Percentiles rank a stretch among this genome's conserved stretches.
Evolutionary conservation across 2,113 vertebrate genomes (phyloP).

Genomic region (Pomatorhinus ruficollis): DNA sequence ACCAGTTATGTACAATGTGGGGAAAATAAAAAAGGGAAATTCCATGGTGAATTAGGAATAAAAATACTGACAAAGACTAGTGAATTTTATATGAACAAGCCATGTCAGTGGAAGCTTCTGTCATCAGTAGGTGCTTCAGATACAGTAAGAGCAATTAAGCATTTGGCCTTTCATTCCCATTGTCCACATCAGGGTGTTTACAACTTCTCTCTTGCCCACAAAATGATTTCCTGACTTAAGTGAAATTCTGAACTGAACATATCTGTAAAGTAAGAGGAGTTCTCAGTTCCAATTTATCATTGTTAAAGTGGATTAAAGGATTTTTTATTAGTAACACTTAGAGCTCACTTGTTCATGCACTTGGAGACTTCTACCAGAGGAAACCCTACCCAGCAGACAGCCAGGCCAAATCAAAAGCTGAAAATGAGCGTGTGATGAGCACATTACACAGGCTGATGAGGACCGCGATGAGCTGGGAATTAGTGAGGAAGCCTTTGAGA

Average conservation of each 20-base stretch:
- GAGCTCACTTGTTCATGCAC: conserved; percentile 53
- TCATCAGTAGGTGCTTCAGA: not conserved
- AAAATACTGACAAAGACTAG: not conserved
- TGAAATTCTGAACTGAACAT: conserved; percentile 38
- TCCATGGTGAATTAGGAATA: not conserved
- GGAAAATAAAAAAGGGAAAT: not conserved
- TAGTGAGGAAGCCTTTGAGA: conserved; percentile 35
- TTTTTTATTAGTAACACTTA: conserved; percentile 68
- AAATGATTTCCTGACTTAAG: conserved; percentile 34
- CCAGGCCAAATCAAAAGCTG: conserved; percentile 51
- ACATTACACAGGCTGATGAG: conserved; percentile 52
- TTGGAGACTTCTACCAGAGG: conserved; percentile 53
- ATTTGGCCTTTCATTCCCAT: conserved; percentile 10
- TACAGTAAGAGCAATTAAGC: not conserved
- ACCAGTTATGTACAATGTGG: not conserved
- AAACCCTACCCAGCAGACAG: conserved; percentile 35
- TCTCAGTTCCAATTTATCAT: conserved; percentile 57
- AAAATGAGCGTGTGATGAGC: conserved; percentile 48
- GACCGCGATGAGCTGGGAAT: not conserved
- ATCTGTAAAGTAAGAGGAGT: conserved; percentile 26
- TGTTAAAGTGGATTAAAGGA: conserved; percentile 67
- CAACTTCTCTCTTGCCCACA: not conserved
- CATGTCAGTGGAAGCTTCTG: not conserved
- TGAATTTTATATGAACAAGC: not conserved
- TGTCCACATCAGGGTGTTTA: not conserved